A percentile compares a stretch with the other conserved stretches of the same genome.
Evolutionary conservation across 2,797 vertebrate species (phyloP).

Genomic region (Benthosema pterotum): DNA sequence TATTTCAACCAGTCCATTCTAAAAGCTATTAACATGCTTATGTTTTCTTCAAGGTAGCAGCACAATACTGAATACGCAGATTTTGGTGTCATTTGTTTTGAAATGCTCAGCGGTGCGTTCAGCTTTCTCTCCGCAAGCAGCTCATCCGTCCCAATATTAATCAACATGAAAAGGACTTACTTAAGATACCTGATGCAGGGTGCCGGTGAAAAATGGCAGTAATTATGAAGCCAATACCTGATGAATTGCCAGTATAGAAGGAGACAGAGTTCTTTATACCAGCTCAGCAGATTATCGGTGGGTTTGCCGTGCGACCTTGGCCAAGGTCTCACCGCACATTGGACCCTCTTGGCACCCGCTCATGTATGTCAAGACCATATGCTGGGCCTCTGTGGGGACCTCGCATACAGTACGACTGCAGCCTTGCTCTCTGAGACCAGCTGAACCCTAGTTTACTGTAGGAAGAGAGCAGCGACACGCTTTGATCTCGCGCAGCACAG

Average conservation of each 20-base stretch:
- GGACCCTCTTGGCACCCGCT: constrained; percentile 60
- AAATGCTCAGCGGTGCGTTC: constrained; percentile 30
- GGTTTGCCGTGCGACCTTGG: constrained; percentile 59
- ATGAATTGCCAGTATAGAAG: constrained; percentile 52
- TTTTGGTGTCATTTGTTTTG: constrained; percentile 17
- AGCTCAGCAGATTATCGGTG: constrained; percentile 58
- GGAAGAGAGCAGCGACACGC: no score
- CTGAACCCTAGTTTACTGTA: constrained; percentile 26
- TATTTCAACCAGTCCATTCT: constrained; percentile 62
- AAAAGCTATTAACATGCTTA: constrained; percentile 26
- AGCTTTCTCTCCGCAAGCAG: constrained; percentile 33
- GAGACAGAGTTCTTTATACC: constrained; percentile 37
- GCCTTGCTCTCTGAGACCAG: constrained; percentile 46
- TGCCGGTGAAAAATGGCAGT: constrained; percentile 57
- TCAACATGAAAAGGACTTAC: constrained; percentile 56
- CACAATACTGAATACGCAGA: constrained; percentile 46
- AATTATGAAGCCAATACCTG: constrained; percentile 57
- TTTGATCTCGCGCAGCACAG: no score
- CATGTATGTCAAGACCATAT: constrained; percentile 70
- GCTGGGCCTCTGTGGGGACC: constrained; percentile 38
- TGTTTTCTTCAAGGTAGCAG: constrained; percentile 17
- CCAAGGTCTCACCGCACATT: constrained; percentile 62
- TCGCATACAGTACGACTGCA: constrained; percentile 14
- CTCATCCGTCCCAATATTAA: constrained; percentile 56
- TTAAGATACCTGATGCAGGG: constrained; percentile 54